Percentiles rank a stretch among this genome's conserved stretches.
phyloP scores from a whole-genome alignment of 1,140 invertebrate species.

The Temnothorax curvispinosus region DNA sequence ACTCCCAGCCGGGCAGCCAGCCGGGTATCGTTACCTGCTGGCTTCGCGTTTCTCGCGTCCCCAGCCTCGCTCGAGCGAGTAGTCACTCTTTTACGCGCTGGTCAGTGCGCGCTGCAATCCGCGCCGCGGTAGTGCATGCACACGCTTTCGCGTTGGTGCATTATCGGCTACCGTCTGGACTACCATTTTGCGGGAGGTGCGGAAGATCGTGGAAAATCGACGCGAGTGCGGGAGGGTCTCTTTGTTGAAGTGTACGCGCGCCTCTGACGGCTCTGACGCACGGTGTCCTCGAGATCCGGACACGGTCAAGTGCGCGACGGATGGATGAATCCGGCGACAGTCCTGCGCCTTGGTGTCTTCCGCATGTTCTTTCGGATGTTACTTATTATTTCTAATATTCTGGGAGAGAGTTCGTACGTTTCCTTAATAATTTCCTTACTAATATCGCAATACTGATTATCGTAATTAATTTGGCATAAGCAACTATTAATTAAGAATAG shows the following conservation, averaged over 20 bases:
- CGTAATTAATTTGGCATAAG: not conserved
- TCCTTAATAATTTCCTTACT: not conserved
- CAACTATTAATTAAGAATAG: too few relatives aligned
- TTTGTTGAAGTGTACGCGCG: slow-evolving; percentile 23
- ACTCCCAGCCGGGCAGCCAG: slow-evolving; percentile 65
- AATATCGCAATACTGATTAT: not conserved
- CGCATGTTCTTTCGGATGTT: not conserved
- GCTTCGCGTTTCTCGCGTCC: slow-evolving; percentile 31
- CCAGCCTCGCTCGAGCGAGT: slow-evolving; percentile 45
- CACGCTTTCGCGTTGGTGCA: not conserved
- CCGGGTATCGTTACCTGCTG: slow-evolving; percentile 63
- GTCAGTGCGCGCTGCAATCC: slow-evolving; percentile 27
- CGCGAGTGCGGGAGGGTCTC: not conserved
- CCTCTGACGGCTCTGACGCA: not conserved
- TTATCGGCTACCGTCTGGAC: not conserved
- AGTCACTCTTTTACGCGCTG: slow-evolving; percentile 48
- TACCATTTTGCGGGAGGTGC: slow-evolving; percentile 24
- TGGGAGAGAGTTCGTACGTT: slow-evolving; percentile 3
- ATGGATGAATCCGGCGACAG: slow-evolving; percentile 10
- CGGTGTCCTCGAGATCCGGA: not conserved
- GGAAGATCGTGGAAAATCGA: not conserved
- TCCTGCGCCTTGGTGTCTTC: not conserved
- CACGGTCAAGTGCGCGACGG: not conserved
- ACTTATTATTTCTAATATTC: not conserved
- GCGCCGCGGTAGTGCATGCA: not conserved